Evolutionary conservation across 2,888 invertebrate species (phyloP).

Genomic region (Luperina testacea): DNA sequence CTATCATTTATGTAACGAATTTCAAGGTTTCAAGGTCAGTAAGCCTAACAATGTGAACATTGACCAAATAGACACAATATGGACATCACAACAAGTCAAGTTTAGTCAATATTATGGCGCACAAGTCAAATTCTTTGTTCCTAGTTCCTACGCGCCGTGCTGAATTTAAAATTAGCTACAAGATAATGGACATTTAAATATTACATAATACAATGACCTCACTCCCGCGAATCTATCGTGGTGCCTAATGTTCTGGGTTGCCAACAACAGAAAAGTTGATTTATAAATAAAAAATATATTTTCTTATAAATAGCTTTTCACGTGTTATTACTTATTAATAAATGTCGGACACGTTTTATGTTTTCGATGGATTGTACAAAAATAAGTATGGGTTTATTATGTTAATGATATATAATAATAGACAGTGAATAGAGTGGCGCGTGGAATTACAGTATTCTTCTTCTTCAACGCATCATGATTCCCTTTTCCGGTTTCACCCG

Average conservation of each 20-base stretch:
- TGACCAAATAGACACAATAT: slow-evolving; percentile 14
- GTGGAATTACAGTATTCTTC: not conserved
- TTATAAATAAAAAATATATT: not conserved
- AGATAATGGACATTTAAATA: slow-evolving; percentile 55
- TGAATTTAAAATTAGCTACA: slow-evolving; percentile 44
- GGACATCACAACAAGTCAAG: not conserved
- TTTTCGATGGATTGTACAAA: not conserved
- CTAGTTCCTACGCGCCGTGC: slow-evolving; percentile 17
- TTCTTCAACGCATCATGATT: too few species aligned
- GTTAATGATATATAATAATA: not conserved
- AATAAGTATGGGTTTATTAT: not conserved
- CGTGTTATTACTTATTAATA: not conserved
- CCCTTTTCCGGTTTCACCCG: too few species aligned
- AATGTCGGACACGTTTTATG: not conserved
- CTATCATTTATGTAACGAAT: not conserved
- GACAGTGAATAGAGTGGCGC: not conserved
- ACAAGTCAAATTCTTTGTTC: slow-evolving; percentile 33
- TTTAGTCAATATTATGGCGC: slow-evolving; percentile 25
- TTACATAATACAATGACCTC: slow-evolving; percentile 67
- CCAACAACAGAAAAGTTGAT: slow-evolving; percentile 20
- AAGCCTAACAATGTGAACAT: not conserved
- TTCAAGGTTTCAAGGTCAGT: not conserved
- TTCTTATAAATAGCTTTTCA: not conserved
- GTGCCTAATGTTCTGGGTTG: slow-evolving; percentile 35
- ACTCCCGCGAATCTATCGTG: slow-evolving; percentile 50